phyloP scores from a whole-genome alignment of 2,113 vertebrate genomes.

The Tragelaphus imberbis region DNA sequence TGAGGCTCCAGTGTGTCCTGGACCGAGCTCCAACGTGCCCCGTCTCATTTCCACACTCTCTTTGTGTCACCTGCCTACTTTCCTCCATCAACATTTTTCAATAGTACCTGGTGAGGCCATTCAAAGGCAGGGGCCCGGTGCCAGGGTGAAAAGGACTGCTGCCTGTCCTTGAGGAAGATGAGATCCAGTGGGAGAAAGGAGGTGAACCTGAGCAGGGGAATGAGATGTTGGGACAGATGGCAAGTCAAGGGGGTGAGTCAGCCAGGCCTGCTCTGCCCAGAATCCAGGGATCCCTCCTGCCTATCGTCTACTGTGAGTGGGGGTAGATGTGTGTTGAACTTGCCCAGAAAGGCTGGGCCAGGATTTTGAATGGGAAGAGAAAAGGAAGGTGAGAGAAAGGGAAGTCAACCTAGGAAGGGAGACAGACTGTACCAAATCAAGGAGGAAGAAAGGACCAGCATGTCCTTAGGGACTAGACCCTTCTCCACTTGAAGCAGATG shows the following conservation, averaged over 20 bases:
- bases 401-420: not conserved
- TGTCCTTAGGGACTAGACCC: not conserved
- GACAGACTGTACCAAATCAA: not conserved
- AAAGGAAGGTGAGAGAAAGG: not conserved
- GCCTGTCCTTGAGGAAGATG: not conserved
- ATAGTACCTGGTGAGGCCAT: not conserved
- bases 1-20: not conserved
- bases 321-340: not conserved
- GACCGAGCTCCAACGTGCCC: not conserved
- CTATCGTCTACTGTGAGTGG: not conserved
- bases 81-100: not conserved
- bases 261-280: not conserved
- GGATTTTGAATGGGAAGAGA: not conserved
- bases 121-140: not conserved
- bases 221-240: not conserved
- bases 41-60: not conserved
- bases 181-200: not conserved
- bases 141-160: not conserved
- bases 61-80: not conserved
- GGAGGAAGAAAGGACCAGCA: not conserved
- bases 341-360: not conserved
- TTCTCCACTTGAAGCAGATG: not conserved
- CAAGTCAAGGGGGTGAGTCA: not conserved
- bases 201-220: not conserved
- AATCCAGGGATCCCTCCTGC: not conserved